Evolutionary conservation across 2,888 invertebrate genomes (phyloP).

Genomic region (Entomobrya proxima): DNA sequence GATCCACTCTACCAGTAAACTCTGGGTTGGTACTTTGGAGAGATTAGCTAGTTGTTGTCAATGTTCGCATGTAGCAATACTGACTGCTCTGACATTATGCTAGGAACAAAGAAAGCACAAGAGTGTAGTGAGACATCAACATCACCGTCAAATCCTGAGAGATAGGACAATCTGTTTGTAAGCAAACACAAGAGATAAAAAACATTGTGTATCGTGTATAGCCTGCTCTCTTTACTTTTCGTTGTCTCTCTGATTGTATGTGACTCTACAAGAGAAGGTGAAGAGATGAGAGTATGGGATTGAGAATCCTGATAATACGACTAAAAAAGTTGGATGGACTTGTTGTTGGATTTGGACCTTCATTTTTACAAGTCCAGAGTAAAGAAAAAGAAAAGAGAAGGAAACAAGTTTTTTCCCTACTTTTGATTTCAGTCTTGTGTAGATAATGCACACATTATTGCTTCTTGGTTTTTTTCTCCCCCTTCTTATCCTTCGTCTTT

Average conservation of each 20-base stretch:
- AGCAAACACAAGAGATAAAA: slow-evolving; percentile 13
- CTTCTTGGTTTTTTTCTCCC: not conserved
- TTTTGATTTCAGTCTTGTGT: slow-evolving; percentile 38
- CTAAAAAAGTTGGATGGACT: slow-evolving; percentile 16
- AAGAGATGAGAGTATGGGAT: slow-evolving; percentile 34
- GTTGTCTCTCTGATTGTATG: not conserved
- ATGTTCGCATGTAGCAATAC: not conserved
- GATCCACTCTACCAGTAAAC: slow-evolving; percentile 5
- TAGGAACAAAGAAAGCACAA: not conserved
- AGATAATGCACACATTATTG: not conserved
- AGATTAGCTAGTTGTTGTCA: slow-evolving; percentile 14
- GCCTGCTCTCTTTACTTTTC: not conserved
- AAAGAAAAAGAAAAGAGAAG: not conserved
- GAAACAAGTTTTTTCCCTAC: slow-evolving; percentile 64
- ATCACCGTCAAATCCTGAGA: slow-evolving; percentile 29
- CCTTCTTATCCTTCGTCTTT: slow-evolving; percentile 12
- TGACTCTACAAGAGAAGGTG: not conserved
- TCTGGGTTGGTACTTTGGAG: not conserved
- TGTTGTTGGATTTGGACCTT: slow-evolving; percentile 40
- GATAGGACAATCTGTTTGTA: slow-evolving; percentile 19
- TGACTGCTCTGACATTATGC: too few relatives aligned
- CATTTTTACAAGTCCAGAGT: slow-evolving; percentile 48
- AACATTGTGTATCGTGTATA: not conserved
- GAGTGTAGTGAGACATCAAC: slow-evolving; percentile 8
- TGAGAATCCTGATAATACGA: slow-evolving; percentile 40